Evolutionary conservation across 1,140 invertebrate species (phyloP).

Genomic region (Elymnias hypermnestra): DNA sequence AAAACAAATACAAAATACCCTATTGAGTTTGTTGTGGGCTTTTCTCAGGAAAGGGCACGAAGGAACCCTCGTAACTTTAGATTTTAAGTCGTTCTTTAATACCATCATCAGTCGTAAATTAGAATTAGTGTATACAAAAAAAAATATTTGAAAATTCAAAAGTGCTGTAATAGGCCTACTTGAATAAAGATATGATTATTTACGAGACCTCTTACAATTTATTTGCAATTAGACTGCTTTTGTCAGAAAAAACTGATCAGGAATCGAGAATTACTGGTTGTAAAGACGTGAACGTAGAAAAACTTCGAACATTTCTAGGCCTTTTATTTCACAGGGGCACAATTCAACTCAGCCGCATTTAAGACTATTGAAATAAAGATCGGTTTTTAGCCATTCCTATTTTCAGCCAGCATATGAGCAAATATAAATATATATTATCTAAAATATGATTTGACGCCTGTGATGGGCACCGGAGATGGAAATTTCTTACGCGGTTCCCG

Average conservation of each 20-base stretch:
- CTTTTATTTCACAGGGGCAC: constrained; percentile 45
- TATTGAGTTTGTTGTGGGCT: too few relatives aligned
- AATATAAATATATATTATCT: constrained; percentile 39
- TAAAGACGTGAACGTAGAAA: not conserved
- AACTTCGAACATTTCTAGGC: constrained; percentile 41
- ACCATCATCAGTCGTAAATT: too few relatives aligned
- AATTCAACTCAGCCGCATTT: constrained; percentile 29
- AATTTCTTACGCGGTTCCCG: too few relatives aligned
- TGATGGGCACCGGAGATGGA: constrained; percentile 16
- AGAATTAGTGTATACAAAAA: too few relatives aligned
- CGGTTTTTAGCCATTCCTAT: constrained; percentile 28
- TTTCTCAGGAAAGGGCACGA: too few relatives aligned
- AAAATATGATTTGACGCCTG: constrained; percentile 36
- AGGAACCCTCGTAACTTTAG: too few relatives aligned
- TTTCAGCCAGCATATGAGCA: constrained; percentile 29
- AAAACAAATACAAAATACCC: too few relatives aligned
- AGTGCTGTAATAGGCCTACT: too few relatives aligned
- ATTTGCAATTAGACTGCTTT: too few relatives aligned
- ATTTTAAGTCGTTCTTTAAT: too few relatives aligned
- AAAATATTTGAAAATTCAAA: too few relatives aligned
- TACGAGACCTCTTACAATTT: not conserved
- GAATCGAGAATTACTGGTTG: not conserved
- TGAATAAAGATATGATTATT: too few relatives aligned
- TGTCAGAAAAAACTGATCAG: not conserved
- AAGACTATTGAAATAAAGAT: constrained; percentile 45